These are phyloP conservation scores for Netelia fuscicornis DNA, from an alignment of 2,888 invertebrate genomes.

Conservation along the genomic window DNA sequence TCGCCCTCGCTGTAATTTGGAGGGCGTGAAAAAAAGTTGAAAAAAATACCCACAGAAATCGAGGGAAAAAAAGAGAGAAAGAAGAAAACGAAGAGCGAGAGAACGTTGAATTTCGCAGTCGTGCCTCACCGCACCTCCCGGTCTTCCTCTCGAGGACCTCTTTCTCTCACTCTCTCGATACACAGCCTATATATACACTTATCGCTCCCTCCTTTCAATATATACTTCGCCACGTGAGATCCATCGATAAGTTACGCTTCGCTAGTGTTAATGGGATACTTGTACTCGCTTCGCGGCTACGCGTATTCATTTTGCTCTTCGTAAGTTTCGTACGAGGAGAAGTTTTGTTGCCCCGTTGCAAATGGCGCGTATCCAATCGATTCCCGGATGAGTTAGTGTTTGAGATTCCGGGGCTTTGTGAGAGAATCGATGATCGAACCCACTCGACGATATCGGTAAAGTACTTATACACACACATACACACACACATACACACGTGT, in stretches of 20 bases:
- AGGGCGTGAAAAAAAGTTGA: constrained; percentile 67
- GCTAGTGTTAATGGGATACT: constrained; percentile 54
- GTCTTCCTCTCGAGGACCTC: neutral
- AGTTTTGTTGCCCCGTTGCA: constrained; percentile 34
- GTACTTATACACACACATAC: no score
- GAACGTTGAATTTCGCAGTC: constrained; percentile 30
- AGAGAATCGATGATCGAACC: no score
- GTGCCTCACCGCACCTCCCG: constrained; percentile 43
- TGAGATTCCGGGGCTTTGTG: neutral
- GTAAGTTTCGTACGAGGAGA: neutral
- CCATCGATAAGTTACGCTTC: constrained; percentile 57
- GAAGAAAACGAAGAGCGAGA: constrained; percentile 24
- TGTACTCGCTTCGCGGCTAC: constrained; percentile 35
- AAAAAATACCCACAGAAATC: constrained; percentile 23
- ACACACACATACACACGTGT: no score
- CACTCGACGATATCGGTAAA: no score
- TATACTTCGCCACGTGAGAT: constrained; percentile 26
- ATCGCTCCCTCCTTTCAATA: constrained; percentile 49
- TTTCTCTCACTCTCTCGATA: neutral
- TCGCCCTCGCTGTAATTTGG: constrained; percentile 64
- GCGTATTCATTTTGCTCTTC: constrained; percentile 27
- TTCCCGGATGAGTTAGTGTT: constrained; percentile 16
- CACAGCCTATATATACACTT: constrained; percentile 16
- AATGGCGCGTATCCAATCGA: constrained; percentile 65
- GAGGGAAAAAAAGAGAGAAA: constrained; percentile 67